Evolutionary conservation across 2,888 invertebrate species (phyloP).

Genomic region (Spodoptera picta): DNA sequence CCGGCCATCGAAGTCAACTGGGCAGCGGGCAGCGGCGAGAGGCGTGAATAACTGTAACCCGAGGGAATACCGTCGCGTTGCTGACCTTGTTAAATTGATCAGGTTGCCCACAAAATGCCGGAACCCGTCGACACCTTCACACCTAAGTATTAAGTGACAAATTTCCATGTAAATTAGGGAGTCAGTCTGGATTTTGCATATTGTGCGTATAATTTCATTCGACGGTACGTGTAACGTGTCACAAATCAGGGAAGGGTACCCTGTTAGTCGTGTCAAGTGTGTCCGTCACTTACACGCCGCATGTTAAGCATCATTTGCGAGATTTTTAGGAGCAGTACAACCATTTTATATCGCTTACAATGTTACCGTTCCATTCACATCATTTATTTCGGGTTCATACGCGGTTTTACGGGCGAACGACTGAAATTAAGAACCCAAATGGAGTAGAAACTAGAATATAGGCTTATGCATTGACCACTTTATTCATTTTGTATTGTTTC

Average conservation of each 20-base stretch:
- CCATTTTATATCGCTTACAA: too few relatives aligned
- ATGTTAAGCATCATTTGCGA: constrained; percentile 12
- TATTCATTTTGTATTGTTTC: neutral
- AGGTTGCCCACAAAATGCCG: constrained; percentile 45
- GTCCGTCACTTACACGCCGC: constrained; percentile 8
- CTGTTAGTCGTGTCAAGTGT: constrained; percentile 16
- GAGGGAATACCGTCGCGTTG: constrained; percentile 38
- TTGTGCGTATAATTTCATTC: constrained; percentile 31
- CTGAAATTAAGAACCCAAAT: too few relatives aligned
- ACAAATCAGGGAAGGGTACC: constrained; percentile 7
- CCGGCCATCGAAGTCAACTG: constrained; percentile 30
- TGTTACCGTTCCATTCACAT: too few relatives aligned
- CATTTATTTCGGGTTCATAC: too few relatives aligned
- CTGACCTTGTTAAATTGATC: constrained; percentile 54
- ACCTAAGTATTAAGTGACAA: constrained; percentile 49
- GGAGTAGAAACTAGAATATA: too few relatives aligned
- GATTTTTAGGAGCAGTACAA: constrained; percentile 6
- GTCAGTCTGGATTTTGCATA: constrained; percentile 28
- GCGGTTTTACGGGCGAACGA: too few relatives aligned
- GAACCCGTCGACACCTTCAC: constrained; percentile 38
- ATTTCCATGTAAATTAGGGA: constrained; percentile 52
- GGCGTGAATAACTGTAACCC: constrained; percentile 39
- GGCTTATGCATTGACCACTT: too few relatives aligned
- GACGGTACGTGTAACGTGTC: constrained; percentile 21
- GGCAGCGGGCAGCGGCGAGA: constrained; percentile 9